Conservation (phyloP, 2,113 vertebrate genomes). For the Onychostoma macrolepis region DNA sequence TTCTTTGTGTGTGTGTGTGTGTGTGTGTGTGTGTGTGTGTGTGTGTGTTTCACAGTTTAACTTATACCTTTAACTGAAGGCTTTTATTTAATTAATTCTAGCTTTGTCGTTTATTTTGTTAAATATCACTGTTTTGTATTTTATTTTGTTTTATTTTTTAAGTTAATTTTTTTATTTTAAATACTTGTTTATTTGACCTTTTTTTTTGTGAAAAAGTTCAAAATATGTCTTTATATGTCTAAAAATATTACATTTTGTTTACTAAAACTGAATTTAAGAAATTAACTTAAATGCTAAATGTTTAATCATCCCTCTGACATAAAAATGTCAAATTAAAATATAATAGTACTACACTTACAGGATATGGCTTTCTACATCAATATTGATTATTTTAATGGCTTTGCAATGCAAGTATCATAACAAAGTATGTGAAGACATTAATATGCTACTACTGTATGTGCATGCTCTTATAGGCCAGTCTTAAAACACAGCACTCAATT, state of each 20-base stretch:
- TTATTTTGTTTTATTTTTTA: neutral
- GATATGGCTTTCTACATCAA: neutral
- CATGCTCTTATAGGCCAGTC: neutral
- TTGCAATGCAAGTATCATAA: neutral
- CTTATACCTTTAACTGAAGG: neutral
- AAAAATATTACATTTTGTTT: neutral
- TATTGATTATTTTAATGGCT: slow-evolving; percentile 12
- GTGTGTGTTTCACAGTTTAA: neutral
- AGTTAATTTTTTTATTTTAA: neutral
- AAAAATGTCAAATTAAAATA: neutral
- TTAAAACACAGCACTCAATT: neutral
- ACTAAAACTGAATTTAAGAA: neutral
- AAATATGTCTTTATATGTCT: neutral
- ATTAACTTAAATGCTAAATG: neutral
- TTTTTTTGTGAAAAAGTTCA: neutral
- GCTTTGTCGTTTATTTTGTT: neutral
- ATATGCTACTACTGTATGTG: neutral
- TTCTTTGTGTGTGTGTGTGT: neutral
- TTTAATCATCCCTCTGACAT: neutral
- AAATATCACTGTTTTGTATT: neutral
- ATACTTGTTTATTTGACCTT: neutral
- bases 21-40: neutral
- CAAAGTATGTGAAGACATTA: neutral
- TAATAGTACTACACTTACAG: neutral
- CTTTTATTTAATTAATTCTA: neutral